A percentile compares a stretch with the other conserved stretches of the same genome.
Evolutionary conservation across 2,888 invertebrate genomes (phyloP).

Genomic region (Thalpophila matura): DNA sequence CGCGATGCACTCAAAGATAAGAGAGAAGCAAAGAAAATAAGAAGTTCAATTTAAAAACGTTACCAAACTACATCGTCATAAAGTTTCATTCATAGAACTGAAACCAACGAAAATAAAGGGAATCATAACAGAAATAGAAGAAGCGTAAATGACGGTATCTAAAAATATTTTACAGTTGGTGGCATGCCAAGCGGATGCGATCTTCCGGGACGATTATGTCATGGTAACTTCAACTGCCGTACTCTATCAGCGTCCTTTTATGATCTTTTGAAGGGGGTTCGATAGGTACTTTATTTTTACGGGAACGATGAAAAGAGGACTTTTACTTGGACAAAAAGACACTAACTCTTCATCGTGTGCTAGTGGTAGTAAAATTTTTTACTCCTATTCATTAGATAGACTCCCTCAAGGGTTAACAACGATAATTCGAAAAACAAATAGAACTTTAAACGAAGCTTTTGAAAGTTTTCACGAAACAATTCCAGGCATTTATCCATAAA

Average conservation of each 20-base stretch:
- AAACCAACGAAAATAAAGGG: constrained; percentile 62
- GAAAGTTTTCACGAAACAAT: background rate
- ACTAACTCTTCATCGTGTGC: background rate
- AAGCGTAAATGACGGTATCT: constrained; percentile 71
- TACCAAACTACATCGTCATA: constrained; percentile 12
- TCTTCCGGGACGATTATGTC: constrained; percentile 86
- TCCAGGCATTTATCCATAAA: constrained; percentile 8
- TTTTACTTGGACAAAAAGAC: background rate
- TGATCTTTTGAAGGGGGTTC: constrained; percentile 9
- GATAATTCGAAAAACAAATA: background rate
- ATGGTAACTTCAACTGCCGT: constrained; percentile 53
- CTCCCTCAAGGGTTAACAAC: too few species aligned
- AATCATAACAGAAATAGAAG: constrained; percentile 68
- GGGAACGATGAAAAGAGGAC: background rate
- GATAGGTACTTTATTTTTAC: constrained; percentile 25
- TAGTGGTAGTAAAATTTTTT: too few species aligned
- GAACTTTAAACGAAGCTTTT: background rate
- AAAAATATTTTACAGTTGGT: constrained; percentile 77
- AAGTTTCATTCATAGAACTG: constrained; percentile 57
- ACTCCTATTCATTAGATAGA: too few species aligned
- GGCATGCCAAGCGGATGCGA: constrained; percentile 86
- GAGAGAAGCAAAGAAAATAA: background rate
- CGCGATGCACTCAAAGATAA: background rate
- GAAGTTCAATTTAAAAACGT: background rate
- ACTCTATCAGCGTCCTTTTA: constrained; percentile 40